Base-by-base conservation (phyloP, 2,888 invertebrate species). In the Achlya flavicornis region DNA sequence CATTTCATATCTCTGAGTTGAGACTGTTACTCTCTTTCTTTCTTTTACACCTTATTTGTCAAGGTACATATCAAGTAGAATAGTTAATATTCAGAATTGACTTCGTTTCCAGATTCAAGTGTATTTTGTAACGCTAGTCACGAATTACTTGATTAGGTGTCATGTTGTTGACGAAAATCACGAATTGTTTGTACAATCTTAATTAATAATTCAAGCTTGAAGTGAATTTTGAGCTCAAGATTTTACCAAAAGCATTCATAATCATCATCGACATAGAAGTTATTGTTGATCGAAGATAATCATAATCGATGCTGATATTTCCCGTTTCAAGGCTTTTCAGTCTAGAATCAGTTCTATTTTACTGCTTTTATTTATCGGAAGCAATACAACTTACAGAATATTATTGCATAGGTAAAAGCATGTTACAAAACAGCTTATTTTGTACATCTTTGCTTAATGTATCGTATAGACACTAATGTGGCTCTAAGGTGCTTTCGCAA, bases 401-500 rank as follows among this genome's bases (percentile, higher is more conserved):
- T 53, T 19, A 53, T 19, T 53, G 53, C 53, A 53, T 19, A 53
- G 3, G 53, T 53, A 19, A 53, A 19, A 53, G 19, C 53, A 48
- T 48, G 48, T 48, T 48, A 48, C 48, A 48, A 48, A 48, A 48
- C 16, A n/a, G 48, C 7, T 48, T 16, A 48, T 48, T 16, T 48
- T 19, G 19, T 53, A 48, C 16, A 48, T 14, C 14, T 48, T 48
- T 16, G 48, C n/a, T 48, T 14, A 10, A 53, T 53, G 19, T 53
- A 12, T 12, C 41, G 16, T 53, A 19, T 53, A 53, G 53, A 19
- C 19, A 53, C 8, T 53, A 53, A 53, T 19, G 53, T 53, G 53
- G 53, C 46, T 53, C n/a, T 19, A 10, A 53, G 3, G 53, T 53
- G 7, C 16, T 53, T 53, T 53, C 19, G 53, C 53, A 53, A 53